Evolutionary conservation across 2,888 invertebrate species (phyloP).

Genomic region (Drosophila imparisetae): DNA sequence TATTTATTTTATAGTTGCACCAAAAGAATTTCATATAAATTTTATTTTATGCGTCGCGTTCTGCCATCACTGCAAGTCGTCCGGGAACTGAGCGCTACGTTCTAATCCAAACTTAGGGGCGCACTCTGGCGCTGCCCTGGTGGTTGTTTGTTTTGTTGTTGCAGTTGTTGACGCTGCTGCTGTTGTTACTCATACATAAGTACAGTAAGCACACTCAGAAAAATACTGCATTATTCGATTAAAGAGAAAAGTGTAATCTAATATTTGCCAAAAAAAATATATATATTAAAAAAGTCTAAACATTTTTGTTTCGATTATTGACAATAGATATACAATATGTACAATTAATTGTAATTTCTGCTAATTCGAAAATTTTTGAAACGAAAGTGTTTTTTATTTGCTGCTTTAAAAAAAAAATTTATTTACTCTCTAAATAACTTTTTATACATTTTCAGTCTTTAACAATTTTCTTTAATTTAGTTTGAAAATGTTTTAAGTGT

Average conservation of each 20-base stretch:
- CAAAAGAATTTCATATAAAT: neutral
- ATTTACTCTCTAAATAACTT: neutral
- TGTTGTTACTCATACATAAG: constrained; percentile 9
- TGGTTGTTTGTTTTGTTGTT: constrained; percentile 54
- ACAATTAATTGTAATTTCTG: neutral
- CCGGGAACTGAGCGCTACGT: constrained; percentile 75
- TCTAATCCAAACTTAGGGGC: constrained; percentile 69
- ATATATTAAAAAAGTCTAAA: neutral
- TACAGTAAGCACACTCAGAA: constrained; percentile 10
- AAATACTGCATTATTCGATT: neutral
- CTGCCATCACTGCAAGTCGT: constrained; percentile 71
- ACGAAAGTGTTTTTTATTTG: neutral
- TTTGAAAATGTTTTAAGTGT: constrained; percentile 3
- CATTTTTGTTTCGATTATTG: neutral
- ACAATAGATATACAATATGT: neutral
- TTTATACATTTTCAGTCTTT: neutral
- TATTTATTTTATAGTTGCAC: neutral
- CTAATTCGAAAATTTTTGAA: neutral
- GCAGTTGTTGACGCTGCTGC: constrained; percentile 22
- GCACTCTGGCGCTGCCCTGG: constrained; percentile 41
- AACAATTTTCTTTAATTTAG: neutral
- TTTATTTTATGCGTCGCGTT: constrained; percentile 31
- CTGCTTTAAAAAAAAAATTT: neutral
- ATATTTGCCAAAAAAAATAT: neutral
- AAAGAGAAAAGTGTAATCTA: no score